Evolutionary conservation across 2,888 invertebrate genomes (phyloP), one percentile per base, ranked within the genome.

Genomic region (Dorcus hopei): DNA sequence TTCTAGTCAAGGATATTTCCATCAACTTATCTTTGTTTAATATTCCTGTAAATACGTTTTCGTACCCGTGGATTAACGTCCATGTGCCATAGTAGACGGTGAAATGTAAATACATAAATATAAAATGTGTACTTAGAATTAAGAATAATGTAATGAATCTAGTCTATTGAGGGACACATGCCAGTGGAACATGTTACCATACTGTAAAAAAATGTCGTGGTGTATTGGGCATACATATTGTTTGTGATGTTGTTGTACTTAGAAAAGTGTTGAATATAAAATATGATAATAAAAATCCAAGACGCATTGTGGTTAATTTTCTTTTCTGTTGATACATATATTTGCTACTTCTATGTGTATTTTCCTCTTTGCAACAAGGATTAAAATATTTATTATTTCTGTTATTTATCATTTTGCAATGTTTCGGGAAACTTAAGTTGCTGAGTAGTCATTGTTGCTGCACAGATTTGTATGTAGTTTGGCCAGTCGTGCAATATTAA

Each of bases 151-250:
- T 54, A 38, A 52, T 56, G 58, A 52, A 7, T 16, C 43, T 45
- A 53, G 16, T 61, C 59, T 54, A 62, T 26, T 54, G 49, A 57
- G 65, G 66, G 61, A 63, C 56, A 58, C 53, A 58, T 48, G 67
- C 69, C 66, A 67, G 65, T 67, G 67, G 68, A 68, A 65, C 57
- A 64, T 63, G 69, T 68, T 69, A 68, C 66, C 66, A 45, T 45
- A 9, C 14, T 45, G 45, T 61, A 38, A 51, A 58, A n/a, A 61
- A 57, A 49, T 42, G 26, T 45, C 43, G 23, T 45, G 9, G 9
- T 14, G 38, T 19, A 19, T 19, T 19, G 19, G 19, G 19, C 19
- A 50, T 11, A 49, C 43, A 54, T 54, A 19, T 54, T 33, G 11
- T 39, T 45, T 45, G 45, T 45, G 45, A 45, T 45, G 45, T 45